These are phyloP conservation scores for Nasua narica DNA, from an alignment of 2,797 vertebrate genomes.

Conservation along the genomic window DNA sequence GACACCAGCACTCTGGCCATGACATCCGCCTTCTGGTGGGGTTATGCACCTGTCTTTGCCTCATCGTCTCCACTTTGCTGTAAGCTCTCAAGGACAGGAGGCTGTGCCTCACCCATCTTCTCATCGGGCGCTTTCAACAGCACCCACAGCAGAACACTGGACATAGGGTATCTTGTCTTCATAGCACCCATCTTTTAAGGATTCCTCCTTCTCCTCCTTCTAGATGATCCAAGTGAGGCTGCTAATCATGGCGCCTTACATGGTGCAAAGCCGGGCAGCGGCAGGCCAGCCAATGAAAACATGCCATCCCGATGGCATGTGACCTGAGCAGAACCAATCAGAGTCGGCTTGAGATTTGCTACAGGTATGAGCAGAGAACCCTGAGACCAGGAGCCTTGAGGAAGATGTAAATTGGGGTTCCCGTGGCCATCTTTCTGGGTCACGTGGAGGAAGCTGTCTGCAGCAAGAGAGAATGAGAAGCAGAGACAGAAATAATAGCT, in stretches of 20 bases:
- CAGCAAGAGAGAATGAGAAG: not conserved
- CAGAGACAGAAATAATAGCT: not conserved
- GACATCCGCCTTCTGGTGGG: not conserved
- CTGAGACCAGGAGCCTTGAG: not conserved
- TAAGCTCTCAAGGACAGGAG: not conserved
- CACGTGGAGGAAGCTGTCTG: not conserved
- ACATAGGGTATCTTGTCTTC: not conserved
- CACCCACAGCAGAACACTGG: not conserved
- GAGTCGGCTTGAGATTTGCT: not conserved
- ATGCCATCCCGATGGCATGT: too few species aligned
- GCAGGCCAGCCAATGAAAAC: not conserved
- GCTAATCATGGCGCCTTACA: not conserved
- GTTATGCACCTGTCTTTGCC: not conserved
- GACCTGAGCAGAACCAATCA: not conserved
- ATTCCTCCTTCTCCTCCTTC: not conserved
- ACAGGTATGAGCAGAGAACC: rapidly evolving
- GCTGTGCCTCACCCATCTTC: not conserved
- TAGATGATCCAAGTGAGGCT: not conserved
- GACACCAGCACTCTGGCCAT: not conserved
- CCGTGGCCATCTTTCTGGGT: not conserved
- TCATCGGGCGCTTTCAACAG: not conserved
- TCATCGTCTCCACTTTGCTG: not conserved
- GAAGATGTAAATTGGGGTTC: not conserved
- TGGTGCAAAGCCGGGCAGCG: not conserved
- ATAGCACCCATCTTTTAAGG: not conserved